Base-by-base conservation (phyloP, 2,113 vertebrate genomes). In the Psilopsiagon aurifrons region DNA sequence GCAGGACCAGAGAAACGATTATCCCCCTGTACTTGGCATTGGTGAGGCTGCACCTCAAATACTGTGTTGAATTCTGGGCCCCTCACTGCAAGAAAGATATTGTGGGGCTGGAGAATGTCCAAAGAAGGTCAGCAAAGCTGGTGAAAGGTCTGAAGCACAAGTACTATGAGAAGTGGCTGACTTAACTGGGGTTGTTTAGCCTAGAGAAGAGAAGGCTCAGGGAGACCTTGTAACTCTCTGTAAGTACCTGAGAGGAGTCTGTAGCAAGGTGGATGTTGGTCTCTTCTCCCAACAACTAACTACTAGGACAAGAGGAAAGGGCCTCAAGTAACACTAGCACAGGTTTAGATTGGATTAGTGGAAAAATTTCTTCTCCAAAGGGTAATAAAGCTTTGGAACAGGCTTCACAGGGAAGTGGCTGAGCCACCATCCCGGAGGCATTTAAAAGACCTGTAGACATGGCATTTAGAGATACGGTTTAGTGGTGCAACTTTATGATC, bases 261-360 rank as follows among this genome's bases (percentile, higher is more conserved):
- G 31, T 60, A 71, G n/a, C 3, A 4, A 59, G 7, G 4, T 33
- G 9, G 5, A 5, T 5, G 2, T 43, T 16, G 22, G 27, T 60
- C 39, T 86, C 22, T 60, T 67, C 37, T 27, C 6, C 15, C 13
- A 54, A 25, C 27, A 68, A 71, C 29, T 4, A 67, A 70, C 29
- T 4, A 4, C 25, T 6, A 54, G 77, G 16, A 78, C 20, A 70
- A 75, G 44, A 66, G 23, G 17, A 77, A 77, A 71, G 17, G 8
- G 16, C 16, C 9, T 43, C 10, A 33, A 24, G 15, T 59, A 82
- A 18, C 5, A 4, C 24, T 0, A 1, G 8, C 3, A 12, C 1
- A 13, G 8, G 2, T 55, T 71, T 68, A 73, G n/a, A 18, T 4
- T 28, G n/a, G 29, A 8, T n/a, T 73, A 31, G 11, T 24, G 33